Evolutionary conservation across 2,888 invertebrate genomes (phyloP), one percentile per base, ranked within the genome.

Genomic region (Plemyria rubiginata): DNA sequence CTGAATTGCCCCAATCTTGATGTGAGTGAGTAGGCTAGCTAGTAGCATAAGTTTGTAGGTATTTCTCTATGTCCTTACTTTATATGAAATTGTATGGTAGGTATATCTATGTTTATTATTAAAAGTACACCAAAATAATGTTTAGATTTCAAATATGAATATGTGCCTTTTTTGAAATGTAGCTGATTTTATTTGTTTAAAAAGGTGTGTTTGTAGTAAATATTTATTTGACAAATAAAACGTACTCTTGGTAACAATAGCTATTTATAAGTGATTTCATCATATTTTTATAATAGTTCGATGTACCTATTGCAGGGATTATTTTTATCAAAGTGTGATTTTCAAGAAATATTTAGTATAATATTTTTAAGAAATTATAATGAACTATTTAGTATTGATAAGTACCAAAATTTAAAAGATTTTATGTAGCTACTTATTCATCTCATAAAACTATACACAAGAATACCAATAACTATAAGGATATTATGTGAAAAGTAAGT

Each of bases 91-190:
- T 41, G 15, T 48, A 56, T 29, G 49, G 41, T 49, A n/a, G 22
- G 38, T 53, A 36, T 38, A n/a, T n/a, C n/a, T n/a, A 52, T 51
- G 12, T 48, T 48, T 54, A 45, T 38, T 8, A 38, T 43, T 38
- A 41, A 48, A 41, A 54, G 4, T n/a, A 70, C 70, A 67, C 67
- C 70, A 66, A 68, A 51, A 62, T 12, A 45, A 41, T 62, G 48
- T 65, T 61, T 62, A 56, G 46, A 58, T 77, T 80, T 80, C 75
- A 78, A 75, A 80, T 78, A 70, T 81, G 82, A 73, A 72, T 54
- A 86, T 82, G 88, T 89, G 88, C 88, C 88, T 88, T 88, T 88
- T 84, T 85, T 85, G 72, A 77, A 77, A 73, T 54, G 51, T 64
- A 51, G 16, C 68, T 71, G 63, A 58, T 54, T 64, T 52, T 2